A percentile compares a stretch with the other conserved stretches of the same genome.
Evolutionary conservation across 2,888 invertebrate species (phyloP).

Genomic region (Heliconius aoede): DNA sequence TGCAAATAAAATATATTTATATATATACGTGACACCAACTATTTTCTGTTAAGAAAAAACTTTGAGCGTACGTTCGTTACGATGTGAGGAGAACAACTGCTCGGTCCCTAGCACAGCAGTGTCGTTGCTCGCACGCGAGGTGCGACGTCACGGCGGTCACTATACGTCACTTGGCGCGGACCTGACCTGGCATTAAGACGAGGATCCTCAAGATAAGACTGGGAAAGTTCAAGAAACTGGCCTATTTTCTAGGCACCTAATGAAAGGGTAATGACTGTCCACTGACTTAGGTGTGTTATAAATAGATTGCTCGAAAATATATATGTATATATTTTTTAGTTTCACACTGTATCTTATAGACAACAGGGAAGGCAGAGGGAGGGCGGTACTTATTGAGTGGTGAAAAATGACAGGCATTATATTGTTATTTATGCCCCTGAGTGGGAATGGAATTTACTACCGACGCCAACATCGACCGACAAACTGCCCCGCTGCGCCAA

Average conservation of each 20-base stretch:
- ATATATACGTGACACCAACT: slow-evolving; percentile 47
- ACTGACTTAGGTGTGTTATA: not conserved
- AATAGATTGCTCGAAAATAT: slow-evolving; percentile 3
- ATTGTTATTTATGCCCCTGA: too few relatives aligned
- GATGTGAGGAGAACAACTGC: slow-evolving; percentile 41
- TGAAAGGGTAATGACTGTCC: slow-evolving; percentile 45
- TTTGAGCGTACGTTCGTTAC: slow-evolving; percentile 41
- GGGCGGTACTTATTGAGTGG: too few relatives aligned
- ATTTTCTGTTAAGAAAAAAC: slow-evolving; percentile 34
- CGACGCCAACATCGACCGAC: too few relatives aligned
- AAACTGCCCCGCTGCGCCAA: too few relatives aligned
- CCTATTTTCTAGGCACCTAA: slow-evolving; percentile 19
- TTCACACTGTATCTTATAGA: not conserved
- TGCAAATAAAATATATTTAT: slow-evolving; percentile 26
- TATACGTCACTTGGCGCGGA: slow-evolving; percentile 51
- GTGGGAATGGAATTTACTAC: too few relatives aligned
- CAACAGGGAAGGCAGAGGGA: not conserved
- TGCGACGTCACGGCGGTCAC: slow-evolving; percentile 58
- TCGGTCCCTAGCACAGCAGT: slow-evolving; percentile 20
- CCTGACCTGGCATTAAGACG: slow-evolving; percentile 37
- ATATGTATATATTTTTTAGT: not conserved
- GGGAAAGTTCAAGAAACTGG: slow-evolving; percentile 15
- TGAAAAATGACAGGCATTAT: too few relatives aligned
- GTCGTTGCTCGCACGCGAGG: slow-evolving; percentile 37
- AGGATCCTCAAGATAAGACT: slow-evolving; percentile 10